Percentiles rank a stretch among this genome's conserved stretches.
Evolutionary conservation across 1,140 invertebrate species (phyloP).

Genomic region (Hypsibius dujardini): DNA sequence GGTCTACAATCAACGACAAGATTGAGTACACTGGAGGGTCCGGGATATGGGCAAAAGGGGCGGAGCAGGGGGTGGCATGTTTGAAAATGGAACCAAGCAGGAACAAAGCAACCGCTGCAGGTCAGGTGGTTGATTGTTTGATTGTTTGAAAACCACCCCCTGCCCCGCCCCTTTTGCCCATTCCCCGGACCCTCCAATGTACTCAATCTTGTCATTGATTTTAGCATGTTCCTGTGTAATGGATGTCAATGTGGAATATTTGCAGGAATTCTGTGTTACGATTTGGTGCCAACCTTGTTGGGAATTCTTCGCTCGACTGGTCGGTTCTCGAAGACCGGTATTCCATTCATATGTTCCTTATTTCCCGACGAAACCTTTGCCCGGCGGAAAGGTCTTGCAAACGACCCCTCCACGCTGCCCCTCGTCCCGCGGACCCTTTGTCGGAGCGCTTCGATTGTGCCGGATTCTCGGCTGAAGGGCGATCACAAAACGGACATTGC

Average conservation of each 20-base stretch:
- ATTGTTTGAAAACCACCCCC: too few species aligned
- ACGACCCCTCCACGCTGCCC: background rate
- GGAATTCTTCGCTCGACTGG: background rate
- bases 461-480: background rate
- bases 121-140: too few species aligned
- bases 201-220: too few species aligned
- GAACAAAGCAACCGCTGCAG: too few species aligned
- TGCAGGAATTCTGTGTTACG: constrained; percentile 1
- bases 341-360: background rate
- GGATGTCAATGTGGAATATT: constrained; percentile 12
- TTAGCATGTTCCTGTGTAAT: too few species aligned
- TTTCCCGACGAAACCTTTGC: constrained; percentile 9
- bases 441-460: background rate
- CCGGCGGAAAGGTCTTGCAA: background rate
- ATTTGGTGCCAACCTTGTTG: constrained; percentile 2
- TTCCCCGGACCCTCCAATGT: too few species aligned
- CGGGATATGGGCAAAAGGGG: too few species aligned
- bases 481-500: constrained; percentile 7
- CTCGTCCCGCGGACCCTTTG: background rate
- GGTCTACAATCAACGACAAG: background rate
- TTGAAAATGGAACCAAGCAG: background rate
- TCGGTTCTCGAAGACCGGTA: background rate
- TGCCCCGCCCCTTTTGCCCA: too few species aligned
- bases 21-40: too few species aligned
- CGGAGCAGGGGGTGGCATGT: too few species aligned